Base-by-base conservation (phyloP, 2,797 vertebrate species). In the Nannoperca obscura region DNA sequence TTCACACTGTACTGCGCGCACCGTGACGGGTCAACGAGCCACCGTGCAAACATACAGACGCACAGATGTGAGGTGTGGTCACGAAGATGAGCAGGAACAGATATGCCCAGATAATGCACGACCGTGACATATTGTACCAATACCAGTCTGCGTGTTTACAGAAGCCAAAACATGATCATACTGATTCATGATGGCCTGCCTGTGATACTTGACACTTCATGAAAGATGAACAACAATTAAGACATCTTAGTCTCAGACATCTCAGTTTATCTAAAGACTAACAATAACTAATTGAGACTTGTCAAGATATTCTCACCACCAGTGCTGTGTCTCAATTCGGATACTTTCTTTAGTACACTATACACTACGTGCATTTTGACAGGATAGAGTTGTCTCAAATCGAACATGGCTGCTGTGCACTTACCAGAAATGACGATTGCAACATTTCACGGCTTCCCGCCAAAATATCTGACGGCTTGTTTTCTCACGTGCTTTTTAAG, bases 11-110 rank as follows among this genome's bases (percentile, higher is more conserved):
- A 11, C 47, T n/a, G 57, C 74, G 24, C 76, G 81, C 40, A 73
- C 64, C 54, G 27, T 64, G 52, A 69, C 77, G 72, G 70, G 64
- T 84, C 71, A 71, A 78, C 80, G 58, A 76, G 77, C 72, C 61
- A 15, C 20, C 3, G 44, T 9, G 22, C 80, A 47, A 61, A 65
- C 59, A 52, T 14, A 50, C 53, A 81, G 8, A 57, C 4, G 80
- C 34, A 69, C 78, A 74, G 81, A 88, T 76, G 82, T 83, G 71
- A 74, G 52, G 59, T 5, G 36, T 13, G 22, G 64, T n/a, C 59
- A n/a, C 7, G 50, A 20, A 47, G 38, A 54, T 24, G 34, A 53
- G 27, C 57, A 36, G 20, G 22, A 72, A 57, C 12, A 53, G 15
- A 34, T 52, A 30, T 17, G 8, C 20, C 0, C 3, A 22, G 19